A percentile compares a stretch with the other conserved stretches of the same genome.
phyloP scores from a whole-genome alignment of 2,113 vertebrate species.

The Callopanchax toddi region DNA sequence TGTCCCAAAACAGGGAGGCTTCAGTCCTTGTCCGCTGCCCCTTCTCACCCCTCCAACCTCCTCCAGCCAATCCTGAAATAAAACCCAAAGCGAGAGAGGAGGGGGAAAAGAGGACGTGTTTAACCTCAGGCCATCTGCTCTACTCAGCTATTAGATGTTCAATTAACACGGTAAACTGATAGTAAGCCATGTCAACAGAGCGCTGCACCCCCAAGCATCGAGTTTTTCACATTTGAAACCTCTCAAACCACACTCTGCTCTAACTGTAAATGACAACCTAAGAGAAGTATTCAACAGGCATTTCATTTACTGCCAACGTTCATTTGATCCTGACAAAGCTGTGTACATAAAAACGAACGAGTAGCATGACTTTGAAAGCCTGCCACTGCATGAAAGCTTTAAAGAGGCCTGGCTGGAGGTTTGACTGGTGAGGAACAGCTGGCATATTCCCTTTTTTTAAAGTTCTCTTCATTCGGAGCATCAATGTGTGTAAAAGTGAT shows the following conservation, averaged over 20 bases:
- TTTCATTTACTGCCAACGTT: slow-evolving; percentile 50
- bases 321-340: slow-evolving; percentile 44
- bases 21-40: slow-evolving; percentile 59
- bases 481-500: slow-evolving; percentile 47
- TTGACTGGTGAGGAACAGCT: slow-evolving; percentile 54
- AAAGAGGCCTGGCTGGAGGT: slow-evolving; percentile 17
- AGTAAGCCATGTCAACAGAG: slow-evolving; percentile 63
- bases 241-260: slow-evolving; percentile 40
- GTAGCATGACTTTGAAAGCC: slow-evolving; percentile 50
- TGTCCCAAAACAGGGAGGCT: slow-evolving; percentile 67
- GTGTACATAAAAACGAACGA: slow-evolving; percentile 44
- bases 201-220: slow-evolving; percentile 43
- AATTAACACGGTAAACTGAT: slow-evolving; percentile 70
- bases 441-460: slow-evolving; percentile 44
- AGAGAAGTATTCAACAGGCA: slow-evolving; percentile 50
- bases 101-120: slow-evolving; percentile 54
- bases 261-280: slow-evolving; percentile 54
- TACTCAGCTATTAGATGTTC: slow-evolving; percentile 67
- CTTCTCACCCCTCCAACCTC: slow-evolving; percentile 46
- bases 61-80: slow-evolving; percentile 68
- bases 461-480: slow-evolving; percentile 53
- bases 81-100: slow-evolving; percentile 47
- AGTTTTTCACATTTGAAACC: slow-evolving; percentile 12
- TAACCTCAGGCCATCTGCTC: slow-evolving; percentile 63
- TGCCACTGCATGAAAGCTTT: slow-evolving; percentile 38